Conservation (phyloP, 2,888 invertebrate genomes). For the Nowickia ferox region DNA sequence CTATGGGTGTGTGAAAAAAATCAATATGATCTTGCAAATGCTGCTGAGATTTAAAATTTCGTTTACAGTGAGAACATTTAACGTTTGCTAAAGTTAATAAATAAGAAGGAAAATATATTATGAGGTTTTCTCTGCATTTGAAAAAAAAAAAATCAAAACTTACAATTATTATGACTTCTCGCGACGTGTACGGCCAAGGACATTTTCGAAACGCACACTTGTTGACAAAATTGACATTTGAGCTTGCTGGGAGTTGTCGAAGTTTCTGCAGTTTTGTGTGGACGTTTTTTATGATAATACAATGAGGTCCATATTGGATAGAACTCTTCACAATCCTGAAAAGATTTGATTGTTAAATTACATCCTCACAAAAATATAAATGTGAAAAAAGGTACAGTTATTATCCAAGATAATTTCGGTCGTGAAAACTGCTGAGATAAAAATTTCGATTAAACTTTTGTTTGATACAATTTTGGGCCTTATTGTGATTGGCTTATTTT, state of each 20-base stretch:
- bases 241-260: constrained; percentile 35
- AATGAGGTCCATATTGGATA: constrained; percentile 80
- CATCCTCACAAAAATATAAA: neutral
- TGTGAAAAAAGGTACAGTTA: neutral
- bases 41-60: constrained; percentile 75
- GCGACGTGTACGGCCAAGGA: constrained; percentile 81
- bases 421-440: too few species aligned
- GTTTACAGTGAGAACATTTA: constrained; percentile 76
- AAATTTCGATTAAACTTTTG: too few species aligned
- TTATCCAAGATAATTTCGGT: too few species aligned
- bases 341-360: neutral
- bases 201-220: constrained; percentile 79
- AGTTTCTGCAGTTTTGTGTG: constrained; percentile 24
- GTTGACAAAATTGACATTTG: constrained; percentile 80
- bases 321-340: constrained; percentile 77
- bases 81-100: constrained; percentile 74
- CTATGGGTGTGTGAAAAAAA: constrained; percentile 77
- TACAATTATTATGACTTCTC: constrained; percentile 81
- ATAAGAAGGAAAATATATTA: neutral
- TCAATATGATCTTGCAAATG: constrained; percentile 78
- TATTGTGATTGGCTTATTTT: too few species aligned
- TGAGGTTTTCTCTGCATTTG: neutral
- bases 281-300: constrained; percentile 78
- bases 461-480: too few species aligned
- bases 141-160: constrained; percentile 60